Base-by-base conservation (phyloP, 2,113 vertebrate genomes). In the Sakesphorus luctuosus region DNA sequence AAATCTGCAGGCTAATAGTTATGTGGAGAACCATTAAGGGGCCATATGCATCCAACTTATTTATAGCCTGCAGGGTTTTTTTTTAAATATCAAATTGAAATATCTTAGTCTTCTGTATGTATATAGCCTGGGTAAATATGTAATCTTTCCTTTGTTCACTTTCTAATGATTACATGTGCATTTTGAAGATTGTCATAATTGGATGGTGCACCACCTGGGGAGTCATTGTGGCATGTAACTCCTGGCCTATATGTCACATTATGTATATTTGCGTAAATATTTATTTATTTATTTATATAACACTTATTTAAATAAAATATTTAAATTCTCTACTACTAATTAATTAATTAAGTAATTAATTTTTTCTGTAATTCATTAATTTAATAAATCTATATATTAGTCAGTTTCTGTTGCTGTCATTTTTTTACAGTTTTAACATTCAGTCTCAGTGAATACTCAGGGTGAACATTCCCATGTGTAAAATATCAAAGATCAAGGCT, bases 1-100 rank as follows among this genome's bases (percentile, higher is more conserved):
- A 90, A 90, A 94, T 94, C 49, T 95, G 50, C 63, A 67, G 74
- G 59, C 35, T 83, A 73, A 91, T 85, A 90, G 59, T 90, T 92
- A 86, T 1, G 1, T 92, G 55, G 75, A 83, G 43, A 93, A 67
- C 84, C 74, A 73, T 95, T 97, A 89, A 44, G 36, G 69, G 31
- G 24, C 82, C 59, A 29, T 94, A 77, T 67, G 18, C 80, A 84
- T 73, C 55, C 55, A 69, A 36, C 55, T 80, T 88, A 94, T 69
- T 94, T 95, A 73, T 53, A 77, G 72, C 43, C 63, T 83, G n/a
- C 59, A 38, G 12, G 14, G 3, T 6, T 40, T 12, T 50, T 59
- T 84, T 85, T 73, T 8, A 65, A 84, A 95, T 10, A 91, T 89
- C 62, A 82, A 4, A 49, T 56, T 90, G n/a, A 85, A 93, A 85